Base-by-base conservation (phyloP, 2,888 invertebrate species). In the Emmelina monodactyla region DNA sequence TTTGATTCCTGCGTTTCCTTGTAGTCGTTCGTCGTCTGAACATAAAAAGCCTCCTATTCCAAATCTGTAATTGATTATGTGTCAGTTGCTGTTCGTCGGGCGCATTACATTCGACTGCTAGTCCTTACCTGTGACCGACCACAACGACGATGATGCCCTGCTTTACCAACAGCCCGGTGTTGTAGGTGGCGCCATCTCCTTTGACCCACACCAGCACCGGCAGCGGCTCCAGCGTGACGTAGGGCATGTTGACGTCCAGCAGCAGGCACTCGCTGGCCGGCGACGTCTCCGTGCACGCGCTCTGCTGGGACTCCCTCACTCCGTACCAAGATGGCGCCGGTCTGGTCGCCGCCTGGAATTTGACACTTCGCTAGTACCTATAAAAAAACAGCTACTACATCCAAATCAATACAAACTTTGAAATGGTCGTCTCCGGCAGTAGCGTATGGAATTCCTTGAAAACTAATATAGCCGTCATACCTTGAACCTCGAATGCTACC, bases 261-360 rank as follows among this genome's bases (percentile, higher is more conserved):
- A 83, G 83, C 1, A 88, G 67, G 46, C 88, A 89, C 43, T 87
- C 86, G 41, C 85, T 85, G n/a, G n/a, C n/a, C 56, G 45, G 33
- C 0, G 67, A 65, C 4, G 50, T 43, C 4, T 47, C 2, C 0
- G 62, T 50, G 41, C 75, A 73, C 6, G 51, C 51, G 1, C 53
- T 37, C 11, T 52, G 53, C 11, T 41, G 51, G 0, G 67, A 47
- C 29, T 71, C 64, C 16, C 71, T 50, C 0, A 63, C 43, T 2
- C 57, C 63, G 1, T 47, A 31, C 78, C 78, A 78, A 1, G 51
- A 42, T 0, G 76, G 76, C 1, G 78, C 73, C 10, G 66, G 38
- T 1, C 69, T n/a, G n/a, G n/a, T n/a, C n/a, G n/a, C n/a, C n/a
- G n/a, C n/a, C n/a, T n/a, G n/a, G n/a, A n/a, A n/a, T n/a, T n/a